phyloP scores from a whole-genome alignment of 2,797 vertebrate genomes.

The Phataginus tricuspis region DNA sequence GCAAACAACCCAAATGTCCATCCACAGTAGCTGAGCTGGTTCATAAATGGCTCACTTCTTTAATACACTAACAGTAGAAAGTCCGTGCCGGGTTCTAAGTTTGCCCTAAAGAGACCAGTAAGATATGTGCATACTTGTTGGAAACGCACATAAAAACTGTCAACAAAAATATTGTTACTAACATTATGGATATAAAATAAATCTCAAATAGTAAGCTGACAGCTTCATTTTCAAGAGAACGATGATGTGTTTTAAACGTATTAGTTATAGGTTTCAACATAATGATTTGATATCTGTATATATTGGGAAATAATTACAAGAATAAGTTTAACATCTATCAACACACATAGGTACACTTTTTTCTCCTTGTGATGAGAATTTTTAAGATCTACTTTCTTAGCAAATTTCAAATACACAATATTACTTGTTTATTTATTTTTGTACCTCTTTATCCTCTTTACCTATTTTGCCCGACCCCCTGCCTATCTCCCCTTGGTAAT shows the following conservation, averaged over 20 bases:
- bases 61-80: neutral
- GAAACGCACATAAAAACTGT: neutral
- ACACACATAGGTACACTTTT: too few relatives aligned
- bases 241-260: neutral
- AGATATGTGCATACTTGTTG: neutral
- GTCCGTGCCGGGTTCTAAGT: neutral
- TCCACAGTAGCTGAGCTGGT: neutral
- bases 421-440: too few relatives aligned
- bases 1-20: neutral
- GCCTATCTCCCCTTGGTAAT: too few relatives aligned
- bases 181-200: constrained; percentile 9
- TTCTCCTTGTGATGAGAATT: too few relatives aligned
- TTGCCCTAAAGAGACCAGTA: neutral
- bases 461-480: too few relatives aligned
- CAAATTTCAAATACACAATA: too few relatives aligned
- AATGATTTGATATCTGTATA: too few relatives aligned
- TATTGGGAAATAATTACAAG: too few relatives aligned
- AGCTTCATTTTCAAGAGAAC: constrained; percentile 32
- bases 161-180: neutral
- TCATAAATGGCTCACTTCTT: constrained; percentile 1
- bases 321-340: too few relatives aligned
- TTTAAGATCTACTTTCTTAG: too few relatives aligned
- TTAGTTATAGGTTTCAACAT: too few relatives aligned
- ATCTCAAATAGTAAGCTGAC: neutral
- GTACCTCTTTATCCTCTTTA: too few relatives aligned